phyloP scores from a whole-genome alignment of 2,113 vertebrate genomes.

The Hemichromis elongatus region DNA sequence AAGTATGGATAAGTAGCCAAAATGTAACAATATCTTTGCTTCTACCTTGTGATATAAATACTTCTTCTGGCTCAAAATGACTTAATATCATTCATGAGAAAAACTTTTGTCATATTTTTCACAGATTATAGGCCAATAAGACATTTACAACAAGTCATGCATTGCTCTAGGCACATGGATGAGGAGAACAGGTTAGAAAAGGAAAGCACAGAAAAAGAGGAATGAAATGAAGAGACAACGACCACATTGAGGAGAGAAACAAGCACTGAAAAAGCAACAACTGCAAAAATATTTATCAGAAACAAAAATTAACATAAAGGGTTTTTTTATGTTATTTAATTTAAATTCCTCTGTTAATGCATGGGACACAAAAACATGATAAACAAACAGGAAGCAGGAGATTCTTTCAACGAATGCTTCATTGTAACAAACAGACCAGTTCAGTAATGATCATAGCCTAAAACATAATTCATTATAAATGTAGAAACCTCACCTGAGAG shows the following conservation, averaged over 20 bases:
- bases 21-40: not conserved
- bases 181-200: not conserved
- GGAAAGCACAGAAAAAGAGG: not conserved
- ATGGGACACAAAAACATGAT: not conserved
- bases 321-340: not conserved
- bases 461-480: not conserved
- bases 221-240: not conserved
- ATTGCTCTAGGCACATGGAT: not conserved
- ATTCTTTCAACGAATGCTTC: not conserved
- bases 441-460: not conserved
- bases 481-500: slow-evolving; percentile 5
- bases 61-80: not conserved
- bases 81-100: not conserved
- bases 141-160: not conserved
- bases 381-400: not conserved
- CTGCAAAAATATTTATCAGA: not conserved
- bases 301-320: not conserved
- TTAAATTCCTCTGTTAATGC: not conserved
- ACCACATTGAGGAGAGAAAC: not conserved
- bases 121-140: not conserved
- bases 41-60: not conserved
- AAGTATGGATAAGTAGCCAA: not conserved
- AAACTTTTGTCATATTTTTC: not conserved
- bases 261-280: not conserved
- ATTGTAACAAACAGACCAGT: not conserved